A percentile compares a stretch with the other conserved stretches of the same genome.
phyloP scores from a whole-genome alignment of 1,140 invertebrate species.

The Eumaeus atala region DNA sequence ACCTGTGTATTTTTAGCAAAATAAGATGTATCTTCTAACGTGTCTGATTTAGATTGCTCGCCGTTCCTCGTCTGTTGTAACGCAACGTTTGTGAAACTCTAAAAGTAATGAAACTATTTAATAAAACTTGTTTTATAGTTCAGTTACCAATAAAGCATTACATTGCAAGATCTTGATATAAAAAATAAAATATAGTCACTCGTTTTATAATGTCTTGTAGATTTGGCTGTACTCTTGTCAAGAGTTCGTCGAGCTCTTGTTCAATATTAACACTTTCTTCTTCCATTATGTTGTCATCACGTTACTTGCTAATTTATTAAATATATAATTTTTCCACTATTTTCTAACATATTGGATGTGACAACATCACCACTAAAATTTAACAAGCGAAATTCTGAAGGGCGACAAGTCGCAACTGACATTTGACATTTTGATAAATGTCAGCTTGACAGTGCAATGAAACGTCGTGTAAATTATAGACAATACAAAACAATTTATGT shows the following conservation, averaged over 20 bases:
- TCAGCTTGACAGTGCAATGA: neutral
- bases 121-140: conserved; percentile 4
- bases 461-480: too few relatives aligned
- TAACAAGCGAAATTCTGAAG: neutral
- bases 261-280: conserved; percentile 57
- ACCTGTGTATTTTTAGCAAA: conserved; percentile 70
- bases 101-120: conserved; percentile 22
- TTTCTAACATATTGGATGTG: conserved; percentile 27
- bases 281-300: conserved; percentile 47
- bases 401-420: conserved; percentile 1
- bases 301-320: conserved; percentile 20
- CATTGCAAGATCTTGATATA: conserved; percentile 1
- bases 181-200: conserved; percentile 60
- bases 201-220: conserved; percentile 70
- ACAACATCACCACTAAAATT: conserved; percentile 7
- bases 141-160: conserved; percentile 8
- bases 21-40: conserved; percentile 59
- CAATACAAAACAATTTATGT: too few relatives aligned
- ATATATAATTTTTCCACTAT: conserved; percentile 5
- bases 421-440: conserved; percentile 3
- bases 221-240: conserved; percentile 61
- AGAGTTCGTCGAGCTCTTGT: conserved; percentile 50
- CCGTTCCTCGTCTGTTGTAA: conserved; percentile 65
- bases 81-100: conserved; percentile 67
- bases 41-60: conserved; percentile 51